Conservation (phyloP, 2,113 vertebrate species). For the Bos javanicus region DNA sequence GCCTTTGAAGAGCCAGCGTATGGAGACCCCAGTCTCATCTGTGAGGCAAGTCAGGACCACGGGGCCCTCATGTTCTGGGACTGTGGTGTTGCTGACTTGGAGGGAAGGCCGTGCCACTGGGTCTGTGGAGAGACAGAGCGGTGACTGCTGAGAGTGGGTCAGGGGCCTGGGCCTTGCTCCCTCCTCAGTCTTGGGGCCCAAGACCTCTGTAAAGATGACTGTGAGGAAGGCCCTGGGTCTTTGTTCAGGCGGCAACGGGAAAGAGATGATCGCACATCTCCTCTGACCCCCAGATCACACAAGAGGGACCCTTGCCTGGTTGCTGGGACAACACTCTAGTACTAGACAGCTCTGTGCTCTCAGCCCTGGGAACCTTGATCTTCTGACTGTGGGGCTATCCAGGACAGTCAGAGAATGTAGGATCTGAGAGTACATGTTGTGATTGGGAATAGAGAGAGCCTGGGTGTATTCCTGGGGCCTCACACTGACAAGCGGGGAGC, state of each 20-base stretch:
- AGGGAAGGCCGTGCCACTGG: no score
- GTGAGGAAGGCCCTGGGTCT: not conserved
- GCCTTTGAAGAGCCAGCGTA: not conserved
- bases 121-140: no score
- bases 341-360: not conserved
- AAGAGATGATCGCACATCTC: accelerated
- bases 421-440: no score
- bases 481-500: not conserved
- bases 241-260: accelerated
- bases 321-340: not conserved
- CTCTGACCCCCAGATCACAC: not conserved
- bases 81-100: no score
- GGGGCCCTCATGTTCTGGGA: accelerated
- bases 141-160: no score
- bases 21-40: not conserved
- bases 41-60: not conserved
- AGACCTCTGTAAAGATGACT: not conserved
- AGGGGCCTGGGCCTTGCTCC: no score
- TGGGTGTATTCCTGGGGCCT: accelerated
- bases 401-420: no score
- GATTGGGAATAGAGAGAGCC: no score
- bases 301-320: not conserved
- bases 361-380: not conserved
- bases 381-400: not conserved
- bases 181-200: not conserved